Evolutionary conservation across 2,888 invertebrate genomes (phyloP).

Genomic region (Rhagium mordax): DNA sequence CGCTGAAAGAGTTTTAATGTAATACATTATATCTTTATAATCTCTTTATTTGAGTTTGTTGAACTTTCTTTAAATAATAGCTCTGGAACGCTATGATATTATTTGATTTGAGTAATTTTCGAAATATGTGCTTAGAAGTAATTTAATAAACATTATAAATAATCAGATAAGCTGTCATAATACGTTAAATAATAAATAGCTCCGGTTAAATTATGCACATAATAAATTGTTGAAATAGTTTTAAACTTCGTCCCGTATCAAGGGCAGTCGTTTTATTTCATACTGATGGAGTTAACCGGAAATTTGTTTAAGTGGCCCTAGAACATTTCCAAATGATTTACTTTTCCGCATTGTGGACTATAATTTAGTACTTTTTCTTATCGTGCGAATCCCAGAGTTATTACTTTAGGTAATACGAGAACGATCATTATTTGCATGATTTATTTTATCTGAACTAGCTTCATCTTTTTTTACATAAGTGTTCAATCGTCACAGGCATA

Average conservation of each 20-base stretch:
- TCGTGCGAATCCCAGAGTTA: not conserved
- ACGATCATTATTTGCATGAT: not conserved
- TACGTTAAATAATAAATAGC: not conserved
- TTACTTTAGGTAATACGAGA: not conserved
- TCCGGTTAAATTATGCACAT: not conserved
- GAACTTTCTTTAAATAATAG: constrained; percentile 16
- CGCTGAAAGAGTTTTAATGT: constrained; percentile 17
- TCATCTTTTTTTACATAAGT: too few species aligned
- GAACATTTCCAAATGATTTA: not conserved
- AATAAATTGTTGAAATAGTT: not conserved
- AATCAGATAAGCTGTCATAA: not conserved
- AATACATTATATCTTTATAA: constrained; percentile 15
- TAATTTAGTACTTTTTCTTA: not conserved
- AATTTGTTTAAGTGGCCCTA: not conserved
- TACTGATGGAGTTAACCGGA: not conserved
- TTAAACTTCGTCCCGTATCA: not conserved
- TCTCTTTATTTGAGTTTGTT: constrained; percentile 22
- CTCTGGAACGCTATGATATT: constrained; percentile 5
- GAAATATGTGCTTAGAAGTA: not conserved
- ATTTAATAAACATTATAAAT: constrained; percentile 16
- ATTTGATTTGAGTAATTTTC: not conserved
- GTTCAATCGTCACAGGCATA: too few species aligned
- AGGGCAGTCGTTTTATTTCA: not conserved
- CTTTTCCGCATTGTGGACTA: not conserved
- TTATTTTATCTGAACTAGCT: too few species aligned